Percentiles rank a stretch among this genome's conserved stretches.
Evolutionary conservation across 2,888 invertebrate genomes (phyloP).

Genomic region (Noctua janthe): DNA sequence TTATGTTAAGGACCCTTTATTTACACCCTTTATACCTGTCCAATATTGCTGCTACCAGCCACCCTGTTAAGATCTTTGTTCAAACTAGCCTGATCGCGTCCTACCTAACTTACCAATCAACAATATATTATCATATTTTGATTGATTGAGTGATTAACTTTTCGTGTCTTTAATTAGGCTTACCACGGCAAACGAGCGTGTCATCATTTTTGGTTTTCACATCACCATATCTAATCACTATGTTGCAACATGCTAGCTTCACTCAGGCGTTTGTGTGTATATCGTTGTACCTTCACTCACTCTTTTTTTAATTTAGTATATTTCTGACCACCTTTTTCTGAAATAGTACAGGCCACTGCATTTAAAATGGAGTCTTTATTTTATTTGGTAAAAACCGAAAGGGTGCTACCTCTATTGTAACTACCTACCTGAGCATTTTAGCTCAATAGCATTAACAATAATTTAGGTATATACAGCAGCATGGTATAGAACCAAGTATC

Average conservation of each 20-base stretch:
- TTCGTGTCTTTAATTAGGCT: slow-evolving; percentile 22
- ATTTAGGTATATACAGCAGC: no score
- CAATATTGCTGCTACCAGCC: background rate
- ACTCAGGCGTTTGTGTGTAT: background rate
- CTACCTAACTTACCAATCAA: background rate
- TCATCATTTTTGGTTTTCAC: slow-evolving; percentile 20
- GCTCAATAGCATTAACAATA: background rate
- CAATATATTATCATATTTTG: slow-evolving; percentile 7
- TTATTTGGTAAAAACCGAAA: background rate
- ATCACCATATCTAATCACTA: slow-evolving; percentile 17
- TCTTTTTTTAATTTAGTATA: background rate
- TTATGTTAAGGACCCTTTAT: no score
- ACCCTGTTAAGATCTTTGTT: background rate
- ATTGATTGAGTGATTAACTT: slow-evolving; percentile 29
- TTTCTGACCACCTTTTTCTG: background rate
- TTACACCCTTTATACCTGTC: no score
- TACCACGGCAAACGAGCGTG: slow-evolving; percentile 20
- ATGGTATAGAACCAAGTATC: slow-evolving; percentile 11
- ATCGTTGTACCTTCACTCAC: background rate
- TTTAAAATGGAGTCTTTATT: background rate
- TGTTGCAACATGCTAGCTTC: slow-evolving; percentile 22
- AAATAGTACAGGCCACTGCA: background rate
- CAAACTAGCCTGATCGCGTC: background rate
- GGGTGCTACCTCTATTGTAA: background rate
- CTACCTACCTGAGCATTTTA: background rate